Conservation (phyloP, 2,113 vertebrate genomes). For the Bubo blakistoni region DNA sequence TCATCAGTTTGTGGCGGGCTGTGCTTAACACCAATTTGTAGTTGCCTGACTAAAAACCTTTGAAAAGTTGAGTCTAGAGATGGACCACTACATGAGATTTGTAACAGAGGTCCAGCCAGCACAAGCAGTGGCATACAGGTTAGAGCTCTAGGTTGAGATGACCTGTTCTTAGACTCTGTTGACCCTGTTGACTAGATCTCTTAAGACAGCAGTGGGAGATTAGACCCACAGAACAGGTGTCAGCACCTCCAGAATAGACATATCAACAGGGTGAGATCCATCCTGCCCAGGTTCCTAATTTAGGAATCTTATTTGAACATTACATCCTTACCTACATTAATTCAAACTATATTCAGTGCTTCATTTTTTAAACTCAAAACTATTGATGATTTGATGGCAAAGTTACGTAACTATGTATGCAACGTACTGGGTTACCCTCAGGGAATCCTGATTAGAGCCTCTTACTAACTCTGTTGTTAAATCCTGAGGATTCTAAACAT, state of each 20-base stretch:
- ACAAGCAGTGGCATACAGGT: not conserved
- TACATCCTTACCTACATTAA: not conserved
- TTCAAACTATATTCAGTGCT: not conserved
- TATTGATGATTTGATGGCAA: not conserved
- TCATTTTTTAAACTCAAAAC: not conserved
- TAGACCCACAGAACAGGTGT: not conserved
- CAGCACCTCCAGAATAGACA: not conserved
- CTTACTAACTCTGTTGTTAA: not conserved
- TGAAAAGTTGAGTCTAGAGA: not conserved
- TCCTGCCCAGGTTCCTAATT: not conserved
- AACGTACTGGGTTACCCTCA: not conserved
- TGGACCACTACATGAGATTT: not conserved
- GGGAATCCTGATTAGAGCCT: not conserved
- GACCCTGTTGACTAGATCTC: not conserved
- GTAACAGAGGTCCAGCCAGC: not conserved
- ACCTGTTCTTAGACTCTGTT: not conserved
- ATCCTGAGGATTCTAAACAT: not conserved
- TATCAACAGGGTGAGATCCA: not conserved
- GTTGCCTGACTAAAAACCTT: not conserved
- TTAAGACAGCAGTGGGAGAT: not conserved
- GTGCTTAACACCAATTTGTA: not conserved
- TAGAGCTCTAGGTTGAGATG: not conserved
- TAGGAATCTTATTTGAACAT: not conserved
- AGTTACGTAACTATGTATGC: not conserved
- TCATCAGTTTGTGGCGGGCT: not conserved